Conservation (phyloP, 2,888 invertebrate species). For the Caenorhabditis macrosperma region DNA sequence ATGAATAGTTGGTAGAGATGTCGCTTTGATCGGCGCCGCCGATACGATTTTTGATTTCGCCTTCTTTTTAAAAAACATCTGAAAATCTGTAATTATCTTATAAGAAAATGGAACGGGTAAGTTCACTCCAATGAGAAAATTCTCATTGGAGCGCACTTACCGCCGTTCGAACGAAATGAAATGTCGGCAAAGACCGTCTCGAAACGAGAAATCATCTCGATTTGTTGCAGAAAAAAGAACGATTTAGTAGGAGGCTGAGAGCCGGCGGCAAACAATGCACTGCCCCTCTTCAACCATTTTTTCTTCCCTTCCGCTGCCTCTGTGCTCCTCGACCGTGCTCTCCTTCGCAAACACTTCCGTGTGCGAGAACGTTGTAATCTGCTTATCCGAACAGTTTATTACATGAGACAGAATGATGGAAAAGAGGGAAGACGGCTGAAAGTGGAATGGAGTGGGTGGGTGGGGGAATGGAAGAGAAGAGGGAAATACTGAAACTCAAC, state of each 20-base stretch:
- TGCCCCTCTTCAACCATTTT: background rate
- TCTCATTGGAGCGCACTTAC: constrained; percentile 13
- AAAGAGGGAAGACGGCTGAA: background rate
- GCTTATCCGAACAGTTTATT: constrained; percentile 16
- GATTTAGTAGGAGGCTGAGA: constrained; percentile 23
- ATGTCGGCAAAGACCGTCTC: constrained; percentile 46
- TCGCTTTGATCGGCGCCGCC: constrained; percentile 34
- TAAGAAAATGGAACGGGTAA: background rate
- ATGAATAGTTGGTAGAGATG: constrained; percentile 40
- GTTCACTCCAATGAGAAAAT: background rate
- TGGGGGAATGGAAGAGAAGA: background rate
- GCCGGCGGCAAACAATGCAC: constrained; percentile 43
- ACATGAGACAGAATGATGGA: background rate
- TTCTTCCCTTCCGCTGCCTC: background rate
- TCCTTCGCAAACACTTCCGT: constrained; percentile 12
- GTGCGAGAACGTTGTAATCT: constrained; percentile 9
- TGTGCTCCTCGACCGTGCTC: constrained; percentile 29
- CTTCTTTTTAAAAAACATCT: constrained; percentile 53
- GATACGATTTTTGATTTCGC: constrained; percentile 24
- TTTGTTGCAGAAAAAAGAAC: constrained; percentile 29
- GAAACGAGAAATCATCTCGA: constrained; percentile 23
- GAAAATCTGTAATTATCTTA: constrained; percentile 38
- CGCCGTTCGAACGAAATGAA: constrained; percentile 45
- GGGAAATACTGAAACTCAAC: background rate
- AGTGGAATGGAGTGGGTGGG: background rate